Evolutionary conservation across 1,140 invertebrate species (phyloP).

Genomic region (Argopecten irradians): DNA sequence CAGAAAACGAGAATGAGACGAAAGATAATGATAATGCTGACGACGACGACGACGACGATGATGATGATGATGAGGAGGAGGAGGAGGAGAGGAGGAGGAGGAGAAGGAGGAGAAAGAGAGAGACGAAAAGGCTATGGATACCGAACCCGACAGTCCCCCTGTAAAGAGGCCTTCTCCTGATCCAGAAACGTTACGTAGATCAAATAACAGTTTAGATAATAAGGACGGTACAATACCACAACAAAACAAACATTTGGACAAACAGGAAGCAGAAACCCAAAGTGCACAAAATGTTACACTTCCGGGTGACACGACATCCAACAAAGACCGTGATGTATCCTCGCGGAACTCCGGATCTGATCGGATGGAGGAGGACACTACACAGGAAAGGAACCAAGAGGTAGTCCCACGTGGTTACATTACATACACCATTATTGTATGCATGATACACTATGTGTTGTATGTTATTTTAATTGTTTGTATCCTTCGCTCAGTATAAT

Average conservation of each 20-base stretch:
- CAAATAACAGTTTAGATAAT: not conserved
- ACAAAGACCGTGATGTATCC: not conserved
- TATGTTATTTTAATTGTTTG: not conserved
- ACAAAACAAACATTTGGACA: not conserved
- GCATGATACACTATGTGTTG: not conserved
- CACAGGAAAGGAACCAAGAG: not conserved
- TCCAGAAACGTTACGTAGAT: not conserved
- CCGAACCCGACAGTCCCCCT: not conserved
- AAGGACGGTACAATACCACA: not conserved
- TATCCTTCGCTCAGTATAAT: not conserved
- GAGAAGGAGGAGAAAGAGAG: no score
- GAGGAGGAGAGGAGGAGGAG: no score
- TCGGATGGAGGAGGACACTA: not conserved
- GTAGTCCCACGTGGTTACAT: not conserved
- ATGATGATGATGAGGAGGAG: no score
- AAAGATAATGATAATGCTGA: no score
- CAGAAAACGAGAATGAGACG: no score
- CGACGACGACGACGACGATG: no score
- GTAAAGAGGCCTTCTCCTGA: not conserved
- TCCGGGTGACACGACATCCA: not conserved
- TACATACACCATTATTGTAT: not conserved
- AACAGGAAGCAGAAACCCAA: not conserved
- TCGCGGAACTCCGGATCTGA: not conserved
- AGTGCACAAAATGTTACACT: not conserved
- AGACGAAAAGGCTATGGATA: no score